Base-by-base conservation (phyloP, 2,888 invertebrate genomes). In the Deroplatys truncata region DNA sequence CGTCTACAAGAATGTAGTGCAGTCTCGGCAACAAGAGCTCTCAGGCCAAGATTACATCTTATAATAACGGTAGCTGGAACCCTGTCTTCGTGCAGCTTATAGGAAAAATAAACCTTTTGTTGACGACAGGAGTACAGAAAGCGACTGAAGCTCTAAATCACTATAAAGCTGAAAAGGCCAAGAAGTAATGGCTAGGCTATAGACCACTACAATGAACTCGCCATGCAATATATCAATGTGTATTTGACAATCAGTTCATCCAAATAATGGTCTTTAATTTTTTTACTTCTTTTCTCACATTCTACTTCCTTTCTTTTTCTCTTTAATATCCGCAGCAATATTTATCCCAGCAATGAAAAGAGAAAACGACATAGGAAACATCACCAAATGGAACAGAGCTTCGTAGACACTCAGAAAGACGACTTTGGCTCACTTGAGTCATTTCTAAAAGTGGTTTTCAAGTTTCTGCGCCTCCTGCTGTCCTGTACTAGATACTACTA, bases 381-480 rank as follows among this genome's bases (percentile, higher is more conserved):
- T 72, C 56, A 72, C 20, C 4, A 56, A 56, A 56, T 56, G 56
- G 16, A 16, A 16, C 56, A 72, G 5, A 72, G 56, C 16, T 20
- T 16, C 5, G 16, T 56, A 16, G 56, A 72, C 56, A 20, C 56
- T 72, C 25, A 72, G 56, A 72, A 20, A 7, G 20, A 72, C 56
- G 20, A 72, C 56, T 72, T 72, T 20, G 1, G 56, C 83, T 87
- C 87, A 87, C 87, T 87, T 83, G 87, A 87, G 87, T 87, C 87
- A 87, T 87, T 87, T 83, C 43, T 31, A 43, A 87, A 87, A 87
- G 87, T 87, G 87, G 87, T 87, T 87, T 87, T 87, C 87, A 87
- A 87, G 83, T 87, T 87, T 29, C 83, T 72, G 56, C 9, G 5
- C 20, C 56, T 72, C 56, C 56, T 20, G 56, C 56, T 56, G 56